Percentiles rank a stretch among this genome's conserved stretches.
These are phyloP conservation scores for Sinosuthora webbiana DNA, from an alignment of 2,113 vertebrate genomes.

Conservation along the genomic window DNA sequence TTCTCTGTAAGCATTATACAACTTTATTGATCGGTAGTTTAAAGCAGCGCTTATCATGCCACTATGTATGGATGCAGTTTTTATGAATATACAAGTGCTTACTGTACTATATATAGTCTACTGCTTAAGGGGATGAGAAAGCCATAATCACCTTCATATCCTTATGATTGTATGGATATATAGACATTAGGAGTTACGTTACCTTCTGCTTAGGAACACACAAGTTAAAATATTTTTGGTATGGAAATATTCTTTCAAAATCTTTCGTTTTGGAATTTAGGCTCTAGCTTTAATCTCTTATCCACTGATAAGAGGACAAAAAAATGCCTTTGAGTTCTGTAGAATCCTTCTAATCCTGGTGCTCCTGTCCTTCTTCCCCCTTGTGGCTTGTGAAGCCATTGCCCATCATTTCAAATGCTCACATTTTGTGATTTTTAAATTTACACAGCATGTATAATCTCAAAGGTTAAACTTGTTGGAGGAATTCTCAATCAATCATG, in stretches of 20 bases:
- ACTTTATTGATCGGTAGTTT: neutral
- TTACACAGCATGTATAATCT: neutral
- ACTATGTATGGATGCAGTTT: neutral
- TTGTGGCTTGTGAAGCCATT: neutral
- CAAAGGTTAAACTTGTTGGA: neutral
- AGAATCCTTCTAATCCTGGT: neutral
- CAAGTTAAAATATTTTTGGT: neutral
- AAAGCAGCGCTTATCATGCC: neutral
- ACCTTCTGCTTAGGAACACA: neutral
- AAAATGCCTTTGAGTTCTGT: neutral
- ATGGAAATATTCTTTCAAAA: neutral
- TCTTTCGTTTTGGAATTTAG: neutral
- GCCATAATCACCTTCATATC: neutral
- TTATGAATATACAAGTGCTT: neutral
- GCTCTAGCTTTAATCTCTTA: neutral
- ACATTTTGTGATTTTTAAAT: neutral
- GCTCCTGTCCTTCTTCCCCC: neutral
- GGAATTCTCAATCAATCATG: neutral
- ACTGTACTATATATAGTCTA: neutral
- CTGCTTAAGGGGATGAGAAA: neutral
- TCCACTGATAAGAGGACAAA: neutral
- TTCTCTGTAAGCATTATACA: neutral
- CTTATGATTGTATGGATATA: neutral
- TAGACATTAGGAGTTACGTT: neutral
- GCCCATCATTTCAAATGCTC: neutral